Percentiles rank a stretch among this genome's conserved stretches.
Evolutionary conservation across 2,888 invertebrate species (phyloP).

Genomic region (Unio pictorum): DNA sequence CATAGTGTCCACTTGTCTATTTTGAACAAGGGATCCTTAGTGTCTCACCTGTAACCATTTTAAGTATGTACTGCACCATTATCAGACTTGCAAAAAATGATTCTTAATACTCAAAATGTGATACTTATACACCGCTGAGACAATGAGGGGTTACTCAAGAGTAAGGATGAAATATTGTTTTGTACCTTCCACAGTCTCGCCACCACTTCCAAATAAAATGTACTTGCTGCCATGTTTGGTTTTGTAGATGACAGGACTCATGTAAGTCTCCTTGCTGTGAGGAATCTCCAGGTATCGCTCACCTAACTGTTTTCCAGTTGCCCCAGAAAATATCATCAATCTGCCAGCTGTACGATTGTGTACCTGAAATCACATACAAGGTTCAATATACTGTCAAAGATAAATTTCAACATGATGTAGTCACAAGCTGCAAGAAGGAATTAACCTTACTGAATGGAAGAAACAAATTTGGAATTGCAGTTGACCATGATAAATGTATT

Average conservation of each 20-base stretch:
- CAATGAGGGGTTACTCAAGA: not conserved
- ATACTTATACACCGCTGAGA: not conserved
- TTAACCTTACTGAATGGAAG: no score
- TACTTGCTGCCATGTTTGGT: constrained; percentile 52
- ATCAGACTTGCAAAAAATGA: no score
- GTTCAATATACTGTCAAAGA: no score
- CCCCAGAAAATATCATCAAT: constrained; percentile 64
- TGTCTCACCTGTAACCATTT: no score
- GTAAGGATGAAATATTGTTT: not conserved
- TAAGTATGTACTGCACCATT: no score
- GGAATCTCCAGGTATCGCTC: constrained; percentile 56
- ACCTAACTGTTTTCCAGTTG: constrained; percentile 60
- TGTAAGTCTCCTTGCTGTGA: constrained; percentile 60
- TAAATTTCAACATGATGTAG: no score
- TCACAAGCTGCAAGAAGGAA: no score
- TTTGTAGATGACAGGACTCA: constrained; percentile 62
- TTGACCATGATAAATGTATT: no score
- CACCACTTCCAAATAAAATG: constrained; percentile 67
- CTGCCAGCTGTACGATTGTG: constrained; percentile 54
- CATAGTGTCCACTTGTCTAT: no score
- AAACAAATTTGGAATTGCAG: no score
- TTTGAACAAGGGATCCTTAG: no score
- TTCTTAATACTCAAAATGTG: no score
- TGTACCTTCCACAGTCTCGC: constrained; percentile 64
- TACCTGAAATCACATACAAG: constrained; percentile 31